Conservation (phyloP, 1,140 invertebrate genomes). For the Neodiprion fabricii region DNA sequence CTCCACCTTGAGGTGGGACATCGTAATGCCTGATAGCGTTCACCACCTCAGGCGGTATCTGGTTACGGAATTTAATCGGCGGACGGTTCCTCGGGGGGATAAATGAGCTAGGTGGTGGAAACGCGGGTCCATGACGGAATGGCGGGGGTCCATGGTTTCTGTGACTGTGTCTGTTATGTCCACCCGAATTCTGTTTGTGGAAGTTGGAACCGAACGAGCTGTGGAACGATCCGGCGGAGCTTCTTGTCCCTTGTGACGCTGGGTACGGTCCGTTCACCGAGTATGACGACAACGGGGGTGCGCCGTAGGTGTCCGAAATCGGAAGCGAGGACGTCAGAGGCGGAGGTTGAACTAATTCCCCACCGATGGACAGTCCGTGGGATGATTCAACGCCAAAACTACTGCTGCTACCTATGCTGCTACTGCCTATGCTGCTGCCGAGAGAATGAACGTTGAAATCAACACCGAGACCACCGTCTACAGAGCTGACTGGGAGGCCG, state of each 20-base stretch:
- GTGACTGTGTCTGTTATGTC: conserved; percentile 19
- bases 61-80: conserved; percentile 69
- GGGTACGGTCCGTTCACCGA: conserved; percentile 61
- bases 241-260: conserved; percentile 62
- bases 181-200: conserved; percentile 9
- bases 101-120: conserved; percentile 45
- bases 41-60: conserved; percentile 69
- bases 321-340: conserved; percentile 33
- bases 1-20: conserved; percentile 56
- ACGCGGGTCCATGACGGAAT: conserved; percentile 62
- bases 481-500: conserved; percentile 11
- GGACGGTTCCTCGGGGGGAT: conserved; percentile 54
- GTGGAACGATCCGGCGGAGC: conserved; percentile 58
- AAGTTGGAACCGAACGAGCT: conserved; percentile 41
- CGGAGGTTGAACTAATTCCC: conserved; percentile 15
- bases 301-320: conserved; percentile 58
- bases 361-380: conserved; percentile 6
- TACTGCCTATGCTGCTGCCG: conserved; percentile 30
- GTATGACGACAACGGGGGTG: conserved; percentile 60
- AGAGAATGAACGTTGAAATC: conserved; percentile 31
- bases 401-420: neutral
- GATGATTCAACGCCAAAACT: conserved; percentile 36
- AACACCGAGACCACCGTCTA: neutral
- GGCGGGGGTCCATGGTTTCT: conserved; percentile 62
- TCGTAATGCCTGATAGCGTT: conserved; percentile 59